Base-by-base conservation (phyloP, 2,797 vertebrate genomes). In the Schizothorax lantsangensis region DNA sequence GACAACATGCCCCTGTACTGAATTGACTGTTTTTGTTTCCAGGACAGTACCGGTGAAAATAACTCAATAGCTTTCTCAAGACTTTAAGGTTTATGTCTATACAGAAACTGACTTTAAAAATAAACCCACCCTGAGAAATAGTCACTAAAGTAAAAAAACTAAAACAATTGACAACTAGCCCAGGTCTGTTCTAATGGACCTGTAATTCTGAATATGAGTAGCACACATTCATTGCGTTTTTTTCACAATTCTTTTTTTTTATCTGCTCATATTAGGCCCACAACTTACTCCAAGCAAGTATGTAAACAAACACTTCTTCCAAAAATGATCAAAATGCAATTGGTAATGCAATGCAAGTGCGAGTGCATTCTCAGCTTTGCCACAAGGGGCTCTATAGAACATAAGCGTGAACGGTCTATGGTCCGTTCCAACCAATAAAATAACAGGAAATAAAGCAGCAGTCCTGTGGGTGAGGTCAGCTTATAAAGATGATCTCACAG, bases 251-350 rank as follows among this genome's bases (percentile, higher is more conserved):
- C 2, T 62, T 43, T 79, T 5, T 17, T 64, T 66, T 7, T 7
- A 62, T 43, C 38, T 64, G 38, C 38, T 64, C n/a, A 38, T 11
- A 30, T 43, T 26, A 59, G 30, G 6, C 30, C 10, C 74, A 38
- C 52, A 36, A 54, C 10, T 10, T 33, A 75, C 47, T 77, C 73
- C 47, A 75, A 77, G 49, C 74, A 52, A 33, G 17, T 17, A 79
- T 64, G 57, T 79, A 79, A 64, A 79, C 78, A 79, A 79, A 64
- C 9, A 45, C 78, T 64, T 64, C 57, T 62, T 79, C 9, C 15
- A 64, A 79, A 79, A 78, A 15, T 57, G 2, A 12, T 14, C 49
- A 77, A 30, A 79, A 79, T 19, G 54, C 33, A 23, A 57, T 9
- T 75, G 15, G 26, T 75, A 36, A 75, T 19, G 45, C 19, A 54